Evolutionary conservation across 2,797 vertebrate genomes (phyloP).

Genomic region (Dendrocincla fuliginosa): DNA sequence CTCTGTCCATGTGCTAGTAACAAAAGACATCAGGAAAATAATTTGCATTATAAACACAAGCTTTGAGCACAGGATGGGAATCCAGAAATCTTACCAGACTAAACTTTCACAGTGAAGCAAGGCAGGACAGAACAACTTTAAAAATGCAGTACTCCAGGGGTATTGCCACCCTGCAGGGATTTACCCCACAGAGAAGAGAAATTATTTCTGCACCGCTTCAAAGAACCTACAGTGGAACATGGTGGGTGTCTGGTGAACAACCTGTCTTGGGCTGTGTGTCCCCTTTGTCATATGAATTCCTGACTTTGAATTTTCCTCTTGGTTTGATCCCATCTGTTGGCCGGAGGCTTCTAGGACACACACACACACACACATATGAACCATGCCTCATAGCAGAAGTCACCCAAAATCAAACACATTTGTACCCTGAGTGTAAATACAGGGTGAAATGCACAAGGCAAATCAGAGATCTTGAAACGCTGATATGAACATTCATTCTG

Average conservation of each 20-base stretch:
- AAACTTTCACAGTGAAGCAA: background rate
- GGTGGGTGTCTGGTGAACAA: rapidly evolving
- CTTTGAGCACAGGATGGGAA: background rate
- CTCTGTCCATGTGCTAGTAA: no score
- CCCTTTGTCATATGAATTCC: background rate
- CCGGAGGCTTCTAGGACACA: background rate
- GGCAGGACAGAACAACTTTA: background rate
- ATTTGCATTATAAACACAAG: background rate
- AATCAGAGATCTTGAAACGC: background rate
- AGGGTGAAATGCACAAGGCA: background rate
- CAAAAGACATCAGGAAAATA: background rate
- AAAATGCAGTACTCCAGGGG: background rate
- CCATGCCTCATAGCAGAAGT: background rate
- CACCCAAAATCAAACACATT: background rate
- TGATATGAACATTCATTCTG: background rate
- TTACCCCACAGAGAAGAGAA: background rate
- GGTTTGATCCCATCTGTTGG: background rate
- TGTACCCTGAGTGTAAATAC: background rate
- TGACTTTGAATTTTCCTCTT: background rate
- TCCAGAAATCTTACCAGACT: background rate
- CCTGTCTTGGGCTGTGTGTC: rapidly evolving
- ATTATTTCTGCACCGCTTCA: background rate
- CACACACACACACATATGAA: background rate
- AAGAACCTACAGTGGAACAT: background rate
- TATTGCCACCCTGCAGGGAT: background rate